Evolutionary conservation across 1,140 invertebrate species (phyloP).

Genomic region (Cepaea nemoralis): DNA sequence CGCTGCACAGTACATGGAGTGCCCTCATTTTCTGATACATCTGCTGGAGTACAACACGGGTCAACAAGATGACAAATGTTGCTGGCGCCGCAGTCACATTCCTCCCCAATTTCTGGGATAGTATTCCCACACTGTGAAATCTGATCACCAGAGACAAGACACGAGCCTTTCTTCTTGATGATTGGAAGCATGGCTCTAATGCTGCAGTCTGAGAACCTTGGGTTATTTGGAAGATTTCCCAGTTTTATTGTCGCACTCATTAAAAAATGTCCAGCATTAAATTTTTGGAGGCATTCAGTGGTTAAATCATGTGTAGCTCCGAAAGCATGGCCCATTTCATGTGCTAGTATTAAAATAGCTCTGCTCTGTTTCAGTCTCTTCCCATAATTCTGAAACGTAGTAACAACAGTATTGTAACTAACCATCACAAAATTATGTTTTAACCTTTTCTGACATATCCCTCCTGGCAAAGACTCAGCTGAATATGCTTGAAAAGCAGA

Average conservation of each 20-base stretch:
- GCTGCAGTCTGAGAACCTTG: slow-evolving; percentile 62
- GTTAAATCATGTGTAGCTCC: slow-evolving; percentile 60
- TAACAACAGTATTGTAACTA: slow-evolving; percentile 59
- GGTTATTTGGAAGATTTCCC: slow-evolving; percentile 56
- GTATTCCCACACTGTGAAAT: slow-evolving; percentile 58
- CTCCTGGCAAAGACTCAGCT: slow-evolving; percentile 56
- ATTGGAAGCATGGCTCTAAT: slow-evolving; percentile 60
- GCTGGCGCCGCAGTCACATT: slow-evolving; percentile 64
- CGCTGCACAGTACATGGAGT: slow-evolving; percentile 52
- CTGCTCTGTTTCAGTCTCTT: slow-evolving; percentile 39
- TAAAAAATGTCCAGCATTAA: slow-evolving; percentile 56
- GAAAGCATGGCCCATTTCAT: slow-evolving; percentile 67
- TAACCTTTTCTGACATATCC: slow-evolving; percentile 31
- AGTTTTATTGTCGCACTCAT: slow-evolving; percentile 56
- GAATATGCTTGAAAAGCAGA: slow-evolving; percentile 52
- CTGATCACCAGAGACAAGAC: slow-evolving; percentile 35
- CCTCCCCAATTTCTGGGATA: slow-evolving; percentile 56
- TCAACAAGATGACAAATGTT: slow-evolving; percentile 53
- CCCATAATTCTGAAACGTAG: slow-evolving; percentile 52
- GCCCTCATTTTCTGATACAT: slow-evolving; percentile 35
- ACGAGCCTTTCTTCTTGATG: slow-evolving; percentile 54
- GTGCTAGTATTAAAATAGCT: slow-evolving; percentile 52
- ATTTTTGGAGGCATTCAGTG: slow-evolving; percentile 47
- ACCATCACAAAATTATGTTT: slow-evolving; percentile 27
- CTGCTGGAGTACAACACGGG: slow-evolving; percentile 59